Evolutionary conservation across 2,888 invertebrate genomes (phyloP).

Genomic region (Heliconius ismenius): DNA sequence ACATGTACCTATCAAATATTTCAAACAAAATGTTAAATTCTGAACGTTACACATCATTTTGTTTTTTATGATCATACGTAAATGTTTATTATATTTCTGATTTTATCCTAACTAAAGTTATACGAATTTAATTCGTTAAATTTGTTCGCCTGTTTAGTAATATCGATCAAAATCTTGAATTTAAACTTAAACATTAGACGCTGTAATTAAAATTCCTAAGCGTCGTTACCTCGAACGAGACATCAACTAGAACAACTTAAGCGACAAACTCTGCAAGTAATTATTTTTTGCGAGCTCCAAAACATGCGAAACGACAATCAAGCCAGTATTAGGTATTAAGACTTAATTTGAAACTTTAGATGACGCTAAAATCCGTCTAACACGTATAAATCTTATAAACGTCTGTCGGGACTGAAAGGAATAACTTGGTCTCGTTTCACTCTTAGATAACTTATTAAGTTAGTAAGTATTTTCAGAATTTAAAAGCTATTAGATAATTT

Average conservation of each 20-base stretch:
- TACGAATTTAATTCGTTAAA: neutral
- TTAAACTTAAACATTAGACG: constrained; percentile 20
- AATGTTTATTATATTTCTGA: neutral
- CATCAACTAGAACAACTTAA: constrained; percentile 57
- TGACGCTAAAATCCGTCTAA: constrained; percentile 26
- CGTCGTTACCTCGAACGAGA: constrained; percentile 47
- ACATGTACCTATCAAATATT: neutral
- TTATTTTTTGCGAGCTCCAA: constrained; percentile 56
- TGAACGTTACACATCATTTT: neutral
- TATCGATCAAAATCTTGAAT: neutral
- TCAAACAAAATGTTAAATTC: neutral
- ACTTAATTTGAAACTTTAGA: constrained; percentile 32
- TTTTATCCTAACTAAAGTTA: neutral
- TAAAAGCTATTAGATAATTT: constrained; percentile 26
- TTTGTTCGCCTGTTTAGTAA: neutral
- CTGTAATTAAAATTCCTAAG: constrained; percentile 27
- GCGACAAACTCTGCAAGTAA: constrained; percentile 53
- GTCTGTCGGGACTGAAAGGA: constrained; percentile 25
- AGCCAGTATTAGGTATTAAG: constrained; percentile 60
- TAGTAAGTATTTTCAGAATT: constrained; percentile 20
- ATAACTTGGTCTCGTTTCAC: constrained; percentile 27
- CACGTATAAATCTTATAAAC: constrained; percentile 29
- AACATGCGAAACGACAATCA: constrained; percentile 71
- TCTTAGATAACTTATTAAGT: constrained; percentile 29
- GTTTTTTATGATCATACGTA: neutral